phyloP scores from a whole-genome alignment of 2,797 vertebrate genomes.

The Poecile montanus region DNA sequence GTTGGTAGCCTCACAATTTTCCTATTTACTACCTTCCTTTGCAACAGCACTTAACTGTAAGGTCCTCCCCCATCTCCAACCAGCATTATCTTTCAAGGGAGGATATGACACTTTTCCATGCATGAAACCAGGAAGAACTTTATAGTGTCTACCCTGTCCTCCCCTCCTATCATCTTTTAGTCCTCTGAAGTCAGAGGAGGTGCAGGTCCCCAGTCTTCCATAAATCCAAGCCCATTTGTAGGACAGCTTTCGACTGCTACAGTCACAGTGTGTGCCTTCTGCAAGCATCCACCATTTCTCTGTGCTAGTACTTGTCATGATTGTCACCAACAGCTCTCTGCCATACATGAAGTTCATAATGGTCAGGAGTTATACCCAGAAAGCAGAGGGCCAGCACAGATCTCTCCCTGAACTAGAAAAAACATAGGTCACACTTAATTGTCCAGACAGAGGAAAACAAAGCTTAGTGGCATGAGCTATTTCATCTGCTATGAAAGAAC shows the following conservation, averaged over 20 bases:
- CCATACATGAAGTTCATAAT: neutral
- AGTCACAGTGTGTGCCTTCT: neutral
- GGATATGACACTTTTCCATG: neutral
- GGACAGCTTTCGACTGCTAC: neutral
- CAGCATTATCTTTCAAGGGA: neutral
- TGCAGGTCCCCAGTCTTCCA: neutral
- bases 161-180: neutral
- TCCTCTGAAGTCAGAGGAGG: neutral
- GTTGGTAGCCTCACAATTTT: neutral
- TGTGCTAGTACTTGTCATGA: neutral
- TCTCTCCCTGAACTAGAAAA: neutral
- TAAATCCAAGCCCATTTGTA: neutral
- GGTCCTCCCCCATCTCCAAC: neutral
- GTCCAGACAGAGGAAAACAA: neutral
- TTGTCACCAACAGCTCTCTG: neutral
- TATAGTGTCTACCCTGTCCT: neutral
- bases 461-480: neutral
- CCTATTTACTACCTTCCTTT: neutral
- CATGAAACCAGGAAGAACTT: neutral
- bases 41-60: neutral
- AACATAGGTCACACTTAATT: neutral
- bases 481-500: neutral
- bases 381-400: neutral
- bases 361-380: neutral
- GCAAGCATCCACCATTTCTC: neutral